Base-by-base conservation (phyloP, 2,113 vertebrate species). In the Serilophus lunatus region DNA sequence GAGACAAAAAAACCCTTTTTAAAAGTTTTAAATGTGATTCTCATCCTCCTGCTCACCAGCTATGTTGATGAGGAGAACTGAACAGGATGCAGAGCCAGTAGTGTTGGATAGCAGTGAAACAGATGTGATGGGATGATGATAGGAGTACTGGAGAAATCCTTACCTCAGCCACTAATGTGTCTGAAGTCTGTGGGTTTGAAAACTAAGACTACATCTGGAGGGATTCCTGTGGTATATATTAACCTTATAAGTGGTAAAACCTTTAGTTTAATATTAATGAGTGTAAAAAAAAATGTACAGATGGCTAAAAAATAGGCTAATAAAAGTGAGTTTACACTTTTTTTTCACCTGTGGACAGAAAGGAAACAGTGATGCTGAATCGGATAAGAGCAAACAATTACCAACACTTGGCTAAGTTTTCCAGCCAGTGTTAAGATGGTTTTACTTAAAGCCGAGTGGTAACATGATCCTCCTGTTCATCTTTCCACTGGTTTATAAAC, bases 381-480 rank as follows among this genome's bases (percentile, higher is more conserved):
- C 68, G 33, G 87, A 94, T 96, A 95, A 96, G 89, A 95, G 95
- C 86, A 96, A 97, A 94, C 83, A 78, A 90, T 96, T 84, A 95
- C 91, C 97, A 96, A 94, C 66, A 86, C 91, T 76, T 63, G 90
- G 93, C 94, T 82, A 87, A 85, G 79, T 95, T 96, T 96, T 95
- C 92, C 87, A 94, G 93, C 19, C 28, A 90, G 80, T 71, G 82
- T 79, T 63, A 82, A 59, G 89, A 87, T 45, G 94, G 63, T 69
- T 97, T 92, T 92, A 95, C 97, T 98, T 98, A 99, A 98, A 99
- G 98, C 96, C 98, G 98, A 60, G 99, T 99, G 81, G 99, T 99
- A 65, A 99, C 98, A 0, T 99, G 99, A 95, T 99, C 99, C 97
- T 99, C 99, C 96, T 98, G 98, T 91, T 98, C 98, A 0, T 98